These are phyloP conservation scores for Caenorhabditis sp. DNA, from an alignment of 2,888 invertebrate species.

Conservation along the genomic window DNA sequence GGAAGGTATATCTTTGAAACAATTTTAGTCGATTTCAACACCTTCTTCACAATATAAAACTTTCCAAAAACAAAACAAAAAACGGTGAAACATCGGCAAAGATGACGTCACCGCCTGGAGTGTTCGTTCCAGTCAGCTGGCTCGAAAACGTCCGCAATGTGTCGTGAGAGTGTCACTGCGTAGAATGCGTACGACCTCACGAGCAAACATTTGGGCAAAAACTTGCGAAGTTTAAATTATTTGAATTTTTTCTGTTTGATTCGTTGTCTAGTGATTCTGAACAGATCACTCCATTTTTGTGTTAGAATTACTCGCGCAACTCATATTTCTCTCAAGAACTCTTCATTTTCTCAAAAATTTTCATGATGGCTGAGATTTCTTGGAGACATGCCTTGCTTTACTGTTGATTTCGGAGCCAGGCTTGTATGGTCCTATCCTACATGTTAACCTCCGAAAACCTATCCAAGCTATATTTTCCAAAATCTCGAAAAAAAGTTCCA, in stretches of 20 bases:
- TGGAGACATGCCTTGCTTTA: no score
- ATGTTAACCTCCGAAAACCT: no score
- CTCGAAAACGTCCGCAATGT: conserved; percentile 14
- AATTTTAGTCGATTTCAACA: no score
- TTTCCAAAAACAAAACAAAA: no score
- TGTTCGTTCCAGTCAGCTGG: no score
- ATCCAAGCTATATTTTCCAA: not conserved
- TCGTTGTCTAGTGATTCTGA: not conserved
- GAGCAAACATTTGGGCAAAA: conserved; percentile 34
- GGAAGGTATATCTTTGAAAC: no score
- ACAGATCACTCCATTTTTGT: not conserved
- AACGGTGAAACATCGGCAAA: no score
- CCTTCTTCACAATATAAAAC: no score
- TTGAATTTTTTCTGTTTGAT: conserved; percentile 22
- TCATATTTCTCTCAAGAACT: not conserved
- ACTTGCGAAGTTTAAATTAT: conserved; percentile 27
- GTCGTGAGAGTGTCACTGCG: conserved; percentile 13
- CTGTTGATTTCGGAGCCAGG: no score
- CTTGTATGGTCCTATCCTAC: no score
- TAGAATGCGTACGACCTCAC: not conserved
- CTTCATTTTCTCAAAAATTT: not conserved
- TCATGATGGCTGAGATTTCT: no score
- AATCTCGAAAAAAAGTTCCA: conserved; percentile 28
- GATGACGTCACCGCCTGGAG: no score
- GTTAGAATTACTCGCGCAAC: not conserved